phyloP scores from a whole-genome alignment of 2,113 vertebrate species.

The Gambusia affinis region DNA sequence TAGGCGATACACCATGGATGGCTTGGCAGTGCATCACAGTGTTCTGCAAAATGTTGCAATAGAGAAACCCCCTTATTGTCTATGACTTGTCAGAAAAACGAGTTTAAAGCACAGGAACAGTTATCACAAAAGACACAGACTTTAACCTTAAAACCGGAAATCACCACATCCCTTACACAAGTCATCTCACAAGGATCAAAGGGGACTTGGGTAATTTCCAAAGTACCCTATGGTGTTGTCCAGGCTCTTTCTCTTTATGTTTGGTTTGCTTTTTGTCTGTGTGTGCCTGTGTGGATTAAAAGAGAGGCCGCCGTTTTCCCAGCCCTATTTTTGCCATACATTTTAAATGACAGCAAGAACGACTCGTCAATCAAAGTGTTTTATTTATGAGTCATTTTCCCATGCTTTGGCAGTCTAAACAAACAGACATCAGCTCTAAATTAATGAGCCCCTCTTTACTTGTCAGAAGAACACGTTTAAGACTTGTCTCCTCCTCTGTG shows the following conservation, averaged over 20 bases:
- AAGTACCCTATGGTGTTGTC: background rate
- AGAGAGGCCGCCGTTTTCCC: background rate
- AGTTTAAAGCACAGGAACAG: no score
- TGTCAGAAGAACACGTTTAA: constrained; percentile 50
- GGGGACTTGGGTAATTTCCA: background rate
- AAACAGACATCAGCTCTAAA: constrained; percentile 40
- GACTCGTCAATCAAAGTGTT: constrained; percentile 26
- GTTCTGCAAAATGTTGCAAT: no score
- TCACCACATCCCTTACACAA: background rate
- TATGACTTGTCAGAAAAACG: no score
- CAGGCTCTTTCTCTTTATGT: background rate
- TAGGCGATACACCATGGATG: no score
- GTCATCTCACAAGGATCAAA: background rate
- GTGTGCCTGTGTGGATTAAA: background rate
- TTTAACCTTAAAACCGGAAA: background rate
- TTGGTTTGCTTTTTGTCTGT: background rate
- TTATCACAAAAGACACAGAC: background rate
- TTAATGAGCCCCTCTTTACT: constrained; percentile 34
- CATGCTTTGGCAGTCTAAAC: constrained; percentile 30
- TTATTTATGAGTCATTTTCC: constrained; percentile 52
- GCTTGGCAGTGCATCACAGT: no score
- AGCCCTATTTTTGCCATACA: background rate
- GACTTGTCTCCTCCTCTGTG: constrained; percentile 22
- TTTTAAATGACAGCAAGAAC: constrained; percentile 10
- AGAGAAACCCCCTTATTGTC: no score